A percentile compares a stretch with the other conserved stretches of the same genome.
Conservation (phyloP, 2,888 invertebrate species). For the Augiades crinisus region DNA sequence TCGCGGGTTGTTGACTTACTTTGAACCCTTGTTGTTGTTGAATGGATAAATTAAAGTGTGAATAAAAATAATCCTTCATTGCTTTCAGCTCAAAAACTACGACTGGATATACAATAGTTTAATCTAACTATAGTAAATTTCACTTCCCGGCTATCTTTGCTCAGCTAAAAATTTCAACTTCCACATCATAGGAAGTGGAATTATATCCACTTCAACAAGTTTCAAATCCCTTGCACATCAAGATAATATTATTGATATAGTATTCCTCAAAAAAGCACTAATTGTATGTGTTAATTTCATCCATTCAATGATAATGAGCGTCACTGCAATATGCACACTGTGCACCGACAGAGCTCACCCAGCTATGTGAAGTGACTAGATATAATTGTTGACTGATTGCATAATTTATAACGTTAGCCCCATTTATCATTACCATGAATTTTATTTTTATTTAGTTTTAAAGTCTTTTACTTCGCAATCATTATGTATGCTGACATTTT, state of each 20-base stretch:
- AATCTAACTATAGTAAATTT: too few relatives aligned
- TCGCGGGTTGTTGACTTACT: neutral
- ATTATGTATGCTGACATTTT: constrained; percentile 54
- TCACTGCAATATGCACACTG: neutral
- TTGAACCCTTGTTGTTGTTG: constrained; percentile 9
- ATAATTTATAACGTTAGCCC: constrained; percentile 64
- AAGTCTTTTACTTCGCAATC: constrained; percentile 35
- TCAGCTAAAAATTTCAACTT: too few relatives aligned
- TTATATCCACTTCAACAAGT: too few relatives aligned
- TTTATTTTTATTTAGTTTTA: constrained; percentile 52
- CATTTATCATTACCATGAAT: constrained; percentile 51
- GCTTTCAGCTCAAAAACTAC: too few relatives aligned
- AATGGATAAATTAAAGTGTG: too few relatives aligned
- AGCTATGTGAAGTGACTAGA: constrained; percentile 17
- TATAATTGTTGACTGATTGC: constrained; percentile 64
- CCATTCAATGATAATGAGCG: constrained; percentile 2
- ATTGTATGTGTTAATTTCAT: neutral
- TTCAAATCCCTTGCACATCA: too few relatives aligned
- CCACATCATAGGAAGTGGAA: too few relatives aligned
- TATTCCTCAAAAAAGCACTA: too few relatives aligned
- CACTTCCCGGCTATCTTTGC: too few relatives aligned
- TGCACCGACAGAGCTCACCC: neutral
- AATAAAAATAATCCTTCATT: too few relatives aligned
- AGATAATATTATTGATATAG: too few relatives aligned
- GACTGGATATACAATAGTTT: too few relatives aligned